Conservation (phyloP, 2,113 vertebrate genomes). For the Lathamus discolor region DNA sequence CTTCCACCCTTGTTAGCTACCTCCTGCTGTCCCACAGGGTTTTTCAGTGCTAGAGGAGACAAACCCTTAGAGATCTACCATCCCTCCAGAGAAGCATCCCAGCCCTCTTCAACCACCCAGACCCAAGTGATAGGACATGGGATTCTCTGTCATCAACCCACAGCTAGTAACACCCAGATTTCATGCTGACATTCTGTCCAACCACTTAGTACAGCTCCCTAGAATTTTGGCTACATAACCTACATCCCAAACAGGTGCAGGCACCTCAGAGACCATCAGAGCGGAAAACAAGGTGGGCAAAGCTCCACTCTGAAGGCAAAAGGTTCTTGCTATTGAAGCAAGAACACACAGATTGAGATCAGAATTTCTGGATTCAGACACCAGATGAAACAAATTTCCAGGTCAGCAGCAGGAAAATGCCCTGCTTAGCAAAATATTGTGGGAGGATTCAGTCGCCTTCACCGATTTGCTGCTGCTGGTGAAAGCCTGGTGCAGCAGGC, state of each 20-base stretch:
- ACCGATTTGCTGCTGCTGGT: neutral
- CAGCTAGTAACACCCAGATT: neutral
- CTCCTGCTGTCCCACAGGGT: neutral
- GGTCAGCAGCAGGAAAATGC: neutral
- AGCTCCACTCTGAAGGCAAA: neutral
- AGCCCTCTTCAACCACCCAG: rapidly evolving
- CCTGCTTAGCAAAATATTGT: neutral
- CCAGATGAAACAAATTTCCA: neutral
- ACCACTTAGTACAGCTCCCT: neutral
- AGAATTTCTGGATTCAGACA: neutral
- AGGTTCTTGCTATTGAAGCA: neutral
- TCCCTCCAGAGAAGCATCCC: neutral
- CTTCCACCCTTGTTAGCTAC: rapidly evolving
- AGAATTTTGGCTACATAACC: neutral
- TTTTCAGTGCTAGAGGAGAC: neutral
- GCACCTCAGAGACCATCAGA: neutral
- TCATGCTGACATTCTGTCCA: rapidly evolving
- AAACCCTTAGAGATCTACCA: rapidly evolving
- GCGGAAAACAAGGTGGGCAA: neutral
- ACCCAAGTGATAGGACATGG: rapidly evolving
- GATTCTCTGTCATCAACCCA: rapidly evolving
- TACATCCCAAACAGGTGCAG: neutral
- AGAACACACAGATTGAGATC: neutral
- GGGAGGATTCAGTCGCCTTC: neutral
- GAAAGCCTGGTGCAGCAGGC: neutral